A percentile compares a stretch with the other conserved stretches of the same genome.
phyloP scores from a whole-genome alignment of 1,140 invertebrate genomes.

The Bursaphelenchus mucronatus region DNA sequence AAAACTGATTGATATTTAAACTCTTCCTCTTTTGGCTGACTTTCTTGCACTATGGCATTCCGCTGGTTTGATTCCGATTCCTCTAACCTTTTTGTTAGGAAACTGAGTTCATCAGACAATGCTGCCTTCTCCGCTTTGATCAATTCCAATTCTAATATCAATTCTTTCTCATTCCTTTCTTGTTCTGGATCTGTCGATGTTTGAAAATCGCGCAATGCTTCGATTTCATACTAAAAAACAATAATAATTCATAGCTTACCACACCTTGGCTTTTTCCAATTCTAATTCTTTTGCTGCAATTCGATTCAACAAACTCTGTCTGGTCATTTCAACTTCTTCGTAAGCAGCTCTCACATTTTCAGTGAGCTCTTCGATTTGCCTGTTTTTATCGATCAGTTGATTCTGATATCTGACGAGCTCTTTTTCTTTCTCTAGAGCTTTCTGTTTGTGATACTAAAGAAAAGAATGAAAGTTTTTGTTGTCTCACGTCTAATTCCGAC shows the following conservation, averaged over 20 bases:
- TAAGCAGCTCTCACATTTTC: constrained; percentile 6
- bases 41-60: neutral
- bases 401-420: constrained; percentile 10
- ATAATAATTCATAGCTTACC: neutral
- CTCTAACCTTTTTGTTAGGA: constrained; percentile 7
- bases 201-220: constrained; percentile 8
- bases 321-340: constrained; percentile 16
- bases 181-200: constrained; percentile 2
- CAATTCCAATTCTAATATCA: constrained; percentile 7
- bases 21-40: neutral
- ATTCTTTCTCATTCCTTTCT: neutral
- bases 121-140: constrained; percentile 13
- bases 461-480: neutral
- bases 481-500: constrained; percentile 5
- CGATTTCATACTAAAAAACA: constrained; percentile 13
- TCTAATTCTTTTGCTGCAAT: constrained; percentile 19
- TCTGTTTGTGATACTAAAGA: constrained; percentile 15
- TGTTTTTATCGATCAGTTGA: constrained; percentile 8
- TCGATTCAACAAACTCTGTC: constrained; percentile 9
- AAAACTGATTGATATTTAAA: neutral
- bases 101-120: constrained; percentile 9
- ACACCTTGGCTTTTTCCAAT: constrained; percentile 18
- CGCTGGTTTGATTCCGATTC: constrained; percentile 9
- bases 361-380: constrained; percentile 10
- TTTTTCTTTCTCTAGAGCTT: constrained; percentile 6